Percentiles rank a stretch among this genome's conserved stretches.
phyloP scores from a whole-genome alignment of 2,113 vertebrate species.

The Lipotes vexillifer region DNA sequence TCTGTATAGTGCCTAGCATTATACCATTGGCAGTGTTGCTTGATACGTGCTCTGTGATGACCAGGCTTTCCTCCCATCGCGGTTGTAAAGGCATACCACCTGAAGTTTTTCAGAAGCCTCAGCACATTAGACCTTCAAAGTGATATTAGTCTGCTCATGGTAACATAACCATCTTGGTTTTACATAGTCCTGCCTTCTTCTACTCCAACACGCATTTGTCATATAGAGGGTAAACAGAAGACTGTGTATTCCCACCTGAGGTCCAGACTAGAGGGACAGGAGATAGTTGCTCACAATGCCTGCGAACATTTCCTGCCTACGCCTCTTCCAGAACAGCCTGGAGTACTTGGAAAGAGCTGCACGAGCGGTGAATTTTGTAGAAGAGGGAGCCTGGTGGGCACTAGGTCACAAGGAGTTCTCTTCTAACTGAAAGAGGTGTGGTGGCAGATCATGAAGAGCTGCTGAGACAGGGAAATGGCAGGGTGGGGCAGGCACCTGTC shows the following conservation, averaged over 20 bases:
- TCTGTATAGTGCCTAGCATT: background rate
- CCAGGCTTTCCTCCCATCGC: background rate
- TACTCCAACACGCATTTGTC: background rate
- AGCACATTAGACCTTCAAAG: background rate
- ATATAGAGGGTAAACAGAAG: background rate
- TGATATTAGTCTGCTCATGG: background rate
- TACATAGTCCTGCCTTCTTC: background rate
- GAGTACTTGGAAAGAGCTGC: background rate
- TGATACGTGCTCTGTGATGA: background rate
- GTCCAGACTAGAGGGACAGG: background rate
- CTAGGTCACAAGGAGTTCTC: background rate
- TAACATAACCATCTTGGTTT: background rate
- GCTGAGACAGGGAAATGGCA: slow-evolving; percentile 41
- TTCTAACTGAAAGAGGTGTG: slow-evolving; percentile 44
- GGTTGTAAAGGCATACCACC: background rate
- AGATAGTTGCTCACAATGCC: background rate
- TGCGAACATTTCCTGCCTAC: background rate
- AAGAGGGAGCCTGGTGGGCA: slow-evolving; percentile 14
- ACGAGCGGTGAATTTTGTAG: background rate
- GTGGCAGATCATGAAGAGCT: slow-evolving; percentile 21
- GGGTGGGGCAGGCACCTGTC: slow-evolving; percentile 26
- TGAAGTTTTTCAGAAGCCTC: background rate
- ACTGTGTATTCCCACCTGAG: background rate
- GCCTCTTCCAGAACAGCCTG: background rate
- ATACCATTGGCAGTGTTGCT: background rate